Evolutionary conservation across 2,797 vertebrate genomes (phyloP), one percentile per base, ranked within the genome.

Genomic region (Galaxias olidus): DNA sequence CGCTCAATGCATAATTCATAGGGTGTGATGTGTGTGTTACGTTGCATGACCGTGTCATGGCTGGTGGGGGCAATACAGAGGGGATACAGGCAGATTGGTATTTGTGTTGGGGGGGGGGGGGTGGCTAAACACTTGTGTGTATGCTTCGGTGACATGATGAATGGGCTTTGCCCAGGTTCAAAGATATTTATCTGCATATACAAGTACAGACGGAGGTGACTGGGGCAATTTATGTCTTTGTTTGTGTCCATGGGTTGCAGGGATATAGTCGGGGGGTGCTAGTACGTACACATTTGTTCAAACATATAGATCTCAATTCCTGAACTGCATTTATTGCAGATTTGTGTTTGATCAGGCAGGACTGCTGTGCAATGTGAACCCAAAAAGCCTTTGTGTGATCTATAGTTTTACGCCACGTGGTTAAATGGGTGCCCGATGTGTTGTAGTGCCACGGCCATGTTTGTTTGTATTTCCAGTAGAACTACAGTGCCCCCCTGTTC

Each of bases 1-100:
- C 47, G 68, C 61, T 57, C 50, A 74, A 81, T 80, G 66, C 59
- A 77, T 86, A 74, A 79, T 85, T 87, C 69, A 85, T 84, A 59
- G 45, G 69, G 15, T 63, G 58, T 51, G 53, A 42, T 46, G 18
- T 10, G n/a, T 10, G 43, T 66, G 45, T 67, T 14, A 47, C 65
- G 48, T 50, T 20, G 44, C 11, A 15, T 4, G 30, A 15, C 6
- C n/a, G 18, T 15, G 46, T 9, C 0, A 64, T 51, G 10, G 15
- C 57, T 17, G 11, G 18, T 51, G 15, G 18, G 15, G 45, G 12
- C 8, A 8, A 60, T 13, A 10, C 15, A 59, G 45, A 41, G 43
- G 61, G 52, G 54, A 52, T 53, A 54, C 60, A 58, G 71, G 49
- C 48, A 5, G 15, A 53, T 30, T 44, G 5, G 30, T 43, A 49